Evolutionary conservation across 2,888 invertebrate genomes (phyloP).

Genomic region (Diaprepes abbreviatus): DNA sequence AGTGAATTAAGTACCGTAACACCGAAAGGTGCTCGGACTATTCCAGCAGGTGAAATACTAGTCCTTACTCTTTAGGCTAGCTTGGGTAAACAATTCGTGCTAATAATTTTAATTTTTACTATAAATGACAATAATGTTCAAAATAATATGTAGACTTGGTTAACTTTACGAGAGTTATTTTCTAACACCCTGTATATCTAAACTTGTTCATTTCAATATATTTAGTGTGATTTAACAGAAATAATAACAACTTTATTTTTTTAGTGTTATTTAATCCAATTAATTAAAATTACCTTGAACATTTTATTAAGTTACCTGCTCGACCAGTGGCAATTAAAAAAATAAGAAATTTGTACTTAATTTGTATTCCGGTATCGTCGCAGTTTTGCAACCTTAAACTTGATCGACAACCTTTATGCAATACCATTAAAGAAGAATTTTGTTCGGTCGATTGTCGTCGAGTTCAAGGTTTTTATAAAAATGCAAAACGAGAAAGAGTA

Average conservation of each 20-base stretch:
- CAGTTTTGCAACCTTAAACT: slow-evolving; percentile 40
- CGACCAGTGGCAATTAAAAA: slow-evolving; percentile 11
- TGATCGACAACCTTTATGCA: slow-evolving; percentile 43
- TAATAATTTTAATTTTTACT: too few relatives aligned
- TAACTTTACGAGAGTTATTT: too few relatives aligned
- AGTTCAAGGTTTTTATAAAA: slow-evolving; percentile 42
- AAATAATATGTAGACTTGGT: too few relatives aligned
- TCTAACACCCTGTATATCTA: too few relatives aligned
- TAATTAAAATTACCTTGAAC: slow-evolving; percentile 2
- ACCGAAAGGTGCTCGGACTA: slow-evolving; percentile 79
- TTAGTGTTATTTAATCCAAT: neutral
- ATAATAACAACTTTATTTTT: too few relatives aligned
- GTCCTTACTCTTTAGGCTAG: slow-evolving; percentile 82
- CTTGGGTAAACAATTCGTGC: too few relatives aligned
- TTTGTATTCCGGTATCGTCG: slow-evolving; percentile 45
- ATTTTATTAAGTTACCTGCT: slow-evolving; percentile 5
- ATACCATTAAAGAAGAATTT: slow-evolving; percentile 39
- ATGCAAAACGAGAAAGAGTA: slow-evolving; percentile 34
- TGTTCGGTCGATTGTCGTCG: slow-evolving; percentile 35
- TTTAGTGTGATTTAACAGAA: too few relatives aligned
- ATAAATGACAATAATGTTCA: too few relatives aligned
- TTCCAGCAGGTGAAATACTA: slow-evolving; percentile 84
- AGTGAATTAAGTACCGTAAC: slow-evolving; percentile 73
- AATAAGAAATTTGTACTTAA: slow-evolving; percentile 31
- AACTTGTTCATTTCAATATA: too few relatives aligned